Conservation (phyloP, 2,888 invertebrate genomes). For the Metacarcinus magister region DNA sequence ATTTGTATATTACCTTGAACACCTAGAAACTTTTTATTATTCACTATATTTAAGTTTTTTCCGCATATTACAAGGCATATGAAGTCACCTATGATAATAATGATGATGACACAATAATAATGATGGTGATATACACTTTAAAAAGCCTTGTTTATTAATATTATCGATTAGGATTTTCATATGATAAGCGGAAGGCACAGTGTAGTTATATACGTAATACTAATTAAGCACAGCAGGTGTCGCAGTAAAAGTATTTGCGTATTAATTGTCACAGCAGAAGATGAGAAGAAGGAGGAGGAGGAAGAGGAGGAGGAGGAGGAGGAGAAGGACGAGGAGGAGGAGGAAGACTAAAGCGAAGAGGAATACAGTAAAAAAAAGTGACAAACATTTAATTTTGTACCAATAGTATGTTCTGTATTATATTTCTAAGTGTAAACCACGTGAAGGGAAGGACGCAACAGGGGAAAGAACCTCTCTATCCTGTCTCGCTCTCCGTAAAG, state of each 20-base stretch:
- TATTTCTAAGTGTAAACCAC: too few relatives aligned
- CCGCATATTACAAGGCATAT: background rate
- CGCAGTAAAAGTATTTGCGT: background rate
- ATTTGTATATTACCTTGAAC: background rate
- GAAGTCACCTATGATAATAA: background rate
- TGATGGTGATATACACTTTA: background rate
- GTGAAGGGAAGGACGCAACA: background rate
- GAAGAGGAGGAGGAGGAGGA: background rate
- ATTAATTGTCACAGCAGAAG: background rate
- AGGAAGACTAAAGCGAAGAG: background rate
- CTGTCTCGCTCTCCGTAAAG: too few relatives aligned
- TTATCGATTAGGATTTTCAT: too few relatives aligned
- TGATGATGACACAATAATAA: background rate
- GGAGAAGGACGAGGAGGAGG: background rate
- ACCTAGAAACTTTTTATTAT: background rate
- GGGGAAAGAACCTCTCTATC: too few relatives aligned
- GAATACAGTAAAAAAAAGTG: too few relatives aligned
- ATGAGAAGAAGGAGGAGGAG: background rate
- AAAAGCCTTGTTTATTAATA: too few relatives aligned
- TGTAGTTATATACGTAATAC: background rate
- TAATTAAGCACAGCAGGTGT: background rate
- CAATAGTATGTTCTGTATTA: too few relatives aligned
- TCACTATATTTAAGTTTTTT: background rate
- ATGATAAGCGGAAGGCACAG: background rate
- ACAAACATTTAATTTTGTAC: too few relatives aligned